phyloP scores from a whole-genome alignment of 2,888 invertebrate species.

The Stomorhina lunata region DNA sequence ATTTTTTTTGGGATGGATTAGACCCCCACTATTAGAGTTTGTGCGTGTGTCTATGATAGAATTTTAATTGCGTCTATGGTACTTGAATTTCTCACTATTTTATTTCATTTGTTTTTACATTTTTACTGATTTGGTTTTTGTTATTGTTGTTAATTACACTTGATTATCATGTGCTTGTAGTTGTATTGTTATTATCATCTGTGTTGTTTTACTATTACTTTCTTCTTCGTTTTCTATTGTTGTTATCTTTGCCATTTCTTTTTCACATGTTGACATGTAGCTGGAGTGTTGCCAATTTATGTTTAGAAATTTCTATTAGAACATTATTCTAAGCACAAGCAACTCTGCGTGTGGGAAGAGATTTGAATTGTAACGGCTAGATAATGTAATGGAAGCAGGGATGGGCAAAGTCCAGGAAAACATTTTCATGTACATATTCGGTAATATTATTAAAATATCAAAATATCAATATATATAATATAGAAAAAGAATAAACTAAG shows the following conservation, averaged over 20 bases:
- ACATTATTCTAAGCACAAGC: neutral
- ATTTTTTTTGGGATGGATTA: neutral
- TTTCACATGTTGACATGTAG: neutral
- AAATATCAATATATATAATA: too few species aligned
- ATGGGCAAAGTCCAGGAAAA: too few species aligned
- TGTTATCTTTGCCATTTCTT: neutral
- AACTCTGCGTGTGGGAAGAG: neutral
- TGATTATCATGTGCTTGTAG: neutral
- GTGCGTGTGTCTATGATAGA: neutral
- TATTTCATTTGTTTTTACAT: constrained; percentile 3
- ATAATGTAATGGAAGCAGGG: neutral
- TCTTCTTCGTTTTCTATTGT: constrained; percentile 35
- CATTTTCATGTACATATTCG: too few species aligned
- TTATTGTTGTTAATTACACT: neutral
- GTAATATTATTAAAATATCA: too few species aligned
- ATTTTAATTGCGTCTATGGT: constrained; percentile 23
- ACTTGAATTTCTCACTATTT: constrained; percentile 13
- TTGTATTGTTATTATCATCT: constrained; percentile 4
- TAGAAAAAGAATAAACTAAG: too few species aligned
- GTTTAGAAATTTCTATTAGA: neutral
- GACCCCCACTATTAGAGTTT: neutral
- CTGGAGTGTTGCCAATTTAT: constrained; percentile 17
- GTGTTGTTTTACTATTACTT: constrained; percentile 8
- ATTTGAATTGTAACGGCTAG: neutral
- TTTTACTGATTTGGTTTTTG: too few species aligned